Evolutionary conservation across 2,797 vertebrate genomes (phyloP), one percentile per base, ranked within the genome.

Genomic region (Aeoliscus strigatus): DNA sequence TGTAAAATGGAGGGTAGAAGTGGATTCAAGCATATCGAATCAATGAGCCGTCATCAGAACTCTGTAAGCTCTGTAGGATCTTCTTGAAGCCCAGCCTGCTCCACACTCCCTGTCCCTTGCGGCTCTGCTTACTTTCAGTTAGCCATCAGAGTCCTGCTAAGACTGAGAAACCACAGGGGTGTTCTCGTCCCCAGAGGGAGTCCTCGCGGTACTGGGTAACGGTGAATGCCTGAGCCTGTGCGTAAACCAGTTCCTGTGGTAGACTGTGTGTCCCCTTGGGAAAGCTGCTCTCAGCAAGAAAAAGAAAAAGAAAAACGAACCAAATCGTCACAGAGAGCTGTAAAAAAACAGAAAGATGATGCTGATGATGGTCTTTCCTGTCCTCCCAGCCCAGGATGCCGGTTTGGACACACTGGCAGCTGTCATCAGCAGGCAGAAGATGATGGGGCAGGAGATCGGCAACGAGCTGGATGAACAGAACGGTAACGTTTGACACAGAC

Each of bases 381-480:
- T 51, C 29, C 57, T 46, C 80, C 25, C 79, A 99, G 96, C 87
- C 31, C 96, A 99, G 84, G 95, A 99, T 9, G 91, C 91, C 31
- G 96, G 96, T 27, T 86, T 98, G 0, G 93, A 97, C 21, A 92
- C 91, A n/a, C 89, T 99, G 3, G 90, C 92, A 31, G 89, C 89
- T 1, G 91, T 99, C 80, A 91, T 99, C 70, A 90, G 90, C 63
- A 76, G 93, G 17, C 96, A 99, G 63, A 99, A 98, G 61, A 89
- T 89, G 27, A 98, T 98, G 96, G 96, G 96, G 24, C 92, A 90
- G 66, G 94, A 97, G 42, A 98, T 99, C 26, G 93, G 94, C 52
- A 97, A 96, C 2, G 96, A 99, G 53, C 84, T 99, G 76, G 94
- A 96, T 2, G 93, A 97, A 47, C 95, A 99, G 27, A 99, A 96